These are phyloP conservation scores for Ctenoplectra terminalis DNA, from an alignment of 1,140 invertebrate genomes.

Conservation along the genomic window DNA sequence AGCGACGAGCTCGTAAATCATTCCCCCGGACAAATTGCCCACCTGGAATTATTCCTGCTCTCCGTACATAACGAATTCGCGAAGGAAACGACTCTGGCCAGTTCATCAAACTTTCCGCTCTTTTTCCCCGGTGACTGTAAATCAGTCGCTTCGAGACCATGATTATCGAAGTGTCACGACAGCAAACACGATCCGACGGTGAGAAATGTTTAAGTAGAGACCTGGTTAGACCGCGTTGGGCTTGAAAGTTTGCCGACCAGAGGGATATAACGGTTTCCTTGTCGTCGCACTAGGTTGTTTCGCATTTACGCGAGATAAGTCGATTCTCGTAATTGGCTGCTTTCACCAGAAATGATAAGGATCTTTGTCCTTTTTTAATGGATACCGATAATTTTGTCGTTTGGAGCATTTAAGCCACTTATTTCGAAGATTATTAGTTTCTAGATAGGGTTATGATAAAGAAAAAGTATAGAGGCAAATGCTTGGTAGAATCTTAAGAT, in stretches of 20 bases:
- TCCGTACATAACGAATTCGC: neutral
- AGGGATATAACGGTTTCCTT: slow-evolving; percentile 15
- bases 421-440: neutral
- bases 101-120: neutral
- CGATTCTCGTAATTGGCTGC: neutral
- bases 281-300: slow-evolving; percentile 18
- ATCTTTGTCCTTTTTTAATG: neutral
- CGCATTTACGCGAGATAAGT: slow-evolving; percentile 40
- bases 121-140: neutral
- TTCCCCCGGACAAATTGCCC: slow-evolving; percentile 44
- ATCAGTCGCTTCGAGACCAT: slow-evolving; percentile 6
- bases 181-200: neutral
- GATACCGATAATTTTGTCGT: neutral
- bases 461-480: neutral
- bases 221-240: neutral
- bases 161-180: neutral
- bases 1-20: slow-evolving; percentile 45
- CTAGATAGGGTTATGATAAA: neutral
- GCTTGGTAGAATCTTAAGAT: too few species aligned
- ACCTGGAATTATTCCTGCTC: slow-evolving; percentile 28
- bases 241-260: slow-evolving; percentile 18
- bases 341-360: neutral
- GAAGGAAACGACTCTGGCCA: neutral
- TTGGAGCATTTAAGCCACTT: neutral
- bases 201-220: slow-evolving; percentile 2